Percentiles rank a stretch among this genome's conserved stretches.
Evolutionary conservation across 2,888 invertebrate species (phyloP).

Genomic region (Cantharis rufa): DNA sequence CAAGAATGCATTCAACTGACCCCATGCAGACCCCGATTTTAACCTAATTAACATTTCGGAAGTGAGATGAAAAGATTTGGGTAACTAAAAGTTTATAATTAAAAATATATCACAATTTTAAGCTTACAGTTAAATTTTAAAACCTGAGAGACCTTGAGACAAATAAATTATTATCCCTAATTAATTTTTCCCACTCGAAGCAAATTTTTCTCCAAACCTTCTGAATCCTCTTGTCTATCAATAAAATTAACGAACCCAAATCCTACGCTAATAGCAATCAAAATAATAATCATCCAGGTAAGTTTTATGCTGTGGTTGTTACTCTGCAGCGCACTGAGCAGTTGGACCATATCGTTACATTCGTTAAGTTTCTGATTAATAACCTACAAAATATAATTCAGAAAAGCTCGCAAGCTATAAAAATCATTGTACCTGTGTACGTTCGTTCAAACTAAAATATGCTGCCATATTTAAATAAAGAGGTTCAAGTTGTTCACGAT

Average conservation of each 20-base stretch:
- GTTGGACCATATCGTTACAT: slow-evolving; percentile 89
- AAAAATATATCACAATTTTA: not conserved
- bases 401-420: not conserved
- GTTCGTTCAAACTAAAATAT: slow-evolving; percentile 81
- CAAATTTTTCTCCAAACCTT: not conserved
- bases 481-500: slow-evolving; percentile 84
- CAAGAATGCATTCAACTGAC: too few species aligned
- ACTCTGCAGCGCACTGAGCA: slow-evolving; percentile 86
- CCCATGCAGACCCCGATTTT: too few species aligned
- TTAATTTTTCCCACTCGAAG: not conserved
- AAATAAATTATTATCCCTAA: not conserved
- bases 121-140: not conserved
- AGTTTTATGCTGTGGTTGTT: slow-evolving; percentile 91
- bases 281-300: slow-evolving; percentile 96
- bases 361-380: slow-evolving; percentile 95
- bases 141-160: not conserved
- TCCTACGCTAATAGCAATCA: slow-evolving; percentile 93
- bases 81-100: not conserved
- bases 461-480: slow-evolving; percentile 81
- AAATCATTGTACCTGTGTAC: slow-evolving; percentile 75
- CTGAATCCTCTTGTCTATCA: slow-evolving; percentile 63
- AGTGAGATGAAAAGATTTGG: not conserved
- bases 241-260: slow-evolving; percentile 81
- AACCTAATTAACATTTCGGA: not conserved
- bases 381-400: slow-evolving; percentile 65